Conservation (phyloP, 2,797 vertebrate species). For the Trematomus bernacchii region DNA sequence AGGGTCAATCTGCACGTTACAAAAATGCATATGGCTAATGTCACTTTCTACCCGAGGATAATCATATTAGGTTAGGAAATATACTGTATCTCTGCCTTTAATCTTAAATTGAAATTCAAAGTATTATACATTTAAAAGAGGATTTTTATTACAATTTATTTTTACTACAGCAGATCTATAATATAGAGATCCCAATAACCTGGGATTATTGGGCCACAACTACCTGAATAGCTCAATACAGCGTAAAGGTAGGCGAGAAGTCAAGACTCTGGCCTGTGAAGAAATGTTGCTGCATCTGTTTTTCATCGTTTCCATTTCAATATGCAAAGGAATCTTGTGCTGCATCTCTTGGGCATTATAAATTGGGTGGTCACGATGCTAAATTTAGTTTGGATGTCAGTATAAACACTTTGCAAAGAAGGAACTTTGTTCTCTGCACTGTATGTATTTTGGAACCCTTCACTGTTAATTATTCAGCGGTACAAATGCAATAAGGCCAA, state of each 20-base stretch:
- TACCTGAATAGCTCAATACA: background rate
- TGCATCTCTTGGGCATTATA: background rate
- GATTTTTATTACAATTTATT: no score
- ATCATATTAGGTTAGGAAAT: no score
- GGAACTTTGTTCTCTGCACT: background rate
- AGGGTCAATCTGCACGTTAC: background rate
- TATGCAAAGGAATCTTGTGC: background rate
- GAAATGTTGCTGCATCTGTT: background rate
- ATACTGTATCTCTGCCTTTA: no score
- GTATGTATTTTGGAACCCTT: constrained; percentile 1
- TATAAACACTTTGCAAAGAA: constrained; percentile 3
- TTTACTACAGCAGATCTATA: no score
- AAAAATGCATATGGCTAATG: no score
- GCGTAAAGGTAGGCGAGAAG: background rate
- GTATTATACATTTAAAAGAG: no score
- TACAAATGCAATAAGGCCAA: constrained; percentile 23
- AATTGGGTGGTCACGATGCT: background rate
- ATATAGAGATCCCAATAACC: no score
- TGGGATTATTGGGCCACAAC: background rate
- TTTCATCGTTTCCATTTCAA: background rate
- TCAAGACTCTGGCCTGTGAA: background rate
- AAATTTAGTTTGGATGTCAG: background rate
- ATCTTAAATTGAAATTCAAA: no score
- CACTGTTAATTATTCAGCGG: constrained; percentile 18
- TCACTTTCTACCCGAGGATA: no score